Conservation (phyloP, 1,140 invertebrate genomes). For the Drosophila carrolli region DNA sequence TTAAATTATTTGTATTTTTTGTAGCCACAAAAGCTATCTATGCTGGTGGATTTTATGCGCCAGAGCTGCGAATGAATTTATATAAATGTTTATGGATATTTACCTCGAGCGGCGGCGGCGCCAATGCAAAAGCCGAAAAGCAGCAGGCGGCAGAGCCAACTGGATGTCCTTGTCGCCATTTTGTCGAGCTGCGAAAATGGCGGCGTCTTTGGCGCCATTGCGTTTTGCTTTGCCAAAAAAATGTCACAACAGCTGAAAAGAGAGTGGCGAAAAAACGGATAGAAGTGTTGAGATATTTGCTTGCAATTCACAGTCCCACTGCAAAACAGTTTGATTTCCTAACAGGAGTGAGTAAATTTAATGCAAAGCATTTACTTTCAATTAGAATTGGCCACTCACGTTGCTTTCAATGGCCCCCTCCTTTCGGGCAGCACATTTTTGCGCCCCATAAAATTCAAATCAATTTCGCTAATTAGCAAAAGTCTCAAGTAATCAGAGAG, state of each 20-base stretch:
- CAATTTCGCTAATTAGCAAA: slow-evolving; percentile 82
- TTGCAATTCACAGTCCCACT: slow-evolving; percentile 9
- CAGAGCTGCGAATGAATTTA: slow-evolving; percentile 25
- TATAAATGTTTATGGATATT: slow-evolving; percentile 61
- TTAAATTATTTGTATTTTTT: slow-evolving; percentile 10
- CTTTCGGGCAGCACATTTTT: slow-evolving; percentile 48
- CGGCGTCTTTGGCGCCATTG: slow-evolving; percentile 78
- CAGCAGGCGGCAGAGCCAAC: slow-evolving; percentile 59
- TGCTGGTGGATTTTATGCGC: slow-evolving; percentile 26
- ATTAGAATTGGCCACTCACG: slow-evolving; percentile 35
- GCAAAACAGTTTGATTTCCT: slow-evolving; percentile 55
- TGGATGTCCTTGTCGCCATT: slow-evolving; percentile 71
- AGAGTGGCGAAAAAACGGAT: slow-evolving; percentile 27
- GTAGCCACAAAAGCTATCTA: slow-evolving; percentile 14
- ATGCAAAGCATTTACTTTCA: slow-evolving; percentile 75
- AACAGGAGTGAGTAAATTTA: slow-evolving; percentile 43
- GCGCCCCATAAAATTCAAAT: slow-evolving; percentile 81
- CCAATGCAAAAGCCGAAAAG: slow-evolving; percentile 68
- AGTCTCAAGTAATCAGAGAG: slow-evolving; percentile 49
- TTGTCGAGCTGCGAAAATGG: slow-evolving; percentile 75
- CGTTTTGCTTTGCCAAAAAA: slow-evolving; percentile 77
- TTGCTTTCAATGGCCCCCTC: neutral
- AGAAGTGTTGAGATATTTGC: slow-evolving; percentile 62
- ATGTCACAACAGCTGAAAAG: slow-evolving; percentile 78
- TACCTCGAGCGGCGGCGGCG: slow-evolving; percentile 72